These are phyloP conservation scores for Varanus komodoensis DNA, from an alignment of 2,113 vertebrate species.

Conservation along the genomic window DNA sequence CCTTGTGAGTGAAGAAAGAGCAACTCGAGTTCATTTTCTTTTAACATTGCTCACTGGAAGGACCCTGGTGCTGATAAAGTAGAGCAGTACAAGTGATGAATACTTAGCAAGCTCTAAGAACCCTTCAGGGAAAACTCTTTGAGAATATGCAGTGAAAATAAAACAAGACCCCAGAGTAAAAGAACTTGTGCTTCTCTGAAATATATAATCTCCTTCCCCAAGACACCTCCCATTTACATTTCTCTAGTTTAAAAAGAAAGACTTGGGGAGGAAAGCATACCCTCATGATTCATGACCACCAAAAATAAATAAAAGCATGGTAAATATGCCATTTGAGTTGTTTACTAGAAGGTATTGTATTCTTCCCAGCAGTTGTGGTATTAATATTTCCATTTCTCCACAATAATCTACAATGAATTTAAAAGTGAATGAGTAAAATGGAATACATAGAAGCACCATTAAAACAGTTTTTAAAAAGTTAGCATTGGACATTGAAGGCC, in stretches of 20 bases:
- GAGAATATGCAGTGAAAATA: slow-evolving; percentile 28
- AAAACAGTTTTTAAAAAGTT: neutral
- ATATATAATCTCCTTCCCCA: neutral
- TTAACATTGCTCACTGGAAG: slow-evolving; percentile 3
- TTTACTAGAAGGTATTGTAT: neutral
- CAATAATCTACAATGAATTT: neutral
- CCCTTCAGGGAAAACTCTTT: slow-evolving; percentile 12
- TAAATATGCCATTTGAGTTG: neutral
- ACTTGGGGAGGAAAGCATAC: neutral
- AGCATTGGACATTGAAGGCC: neutral
- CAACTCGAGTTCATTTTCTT: slow-evolving; percentile 12
- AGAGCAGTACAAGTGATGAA: slow-evolving; percentile 21
- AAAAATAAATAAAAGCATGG: too few relatives aligned
- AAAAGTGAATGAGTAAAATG: neutral
- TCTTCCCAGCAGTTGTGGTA: neutral
- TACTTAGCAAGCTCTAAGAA: slow-evolving; percentile 38
- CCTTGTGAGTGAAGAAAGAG: neutral
- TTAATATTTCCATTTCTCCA: neutral
- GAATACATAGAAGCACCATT: neutral
- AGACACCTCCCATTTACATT: slow-evolving; percentile 1
- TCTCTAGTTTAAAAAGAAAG: neutral
- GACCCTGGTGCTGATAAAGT: neutral
- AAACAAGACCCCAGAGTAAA: slow-evolving; percentile 23
- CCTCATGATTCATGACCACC: neutral
- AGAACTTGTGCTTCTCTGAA: neutral